These are phyloP conservation scores for Chamaea fasciata DNA, from an alignment of 2,113 vertebrate genomes.

Conservation along the genomic window DNA sequence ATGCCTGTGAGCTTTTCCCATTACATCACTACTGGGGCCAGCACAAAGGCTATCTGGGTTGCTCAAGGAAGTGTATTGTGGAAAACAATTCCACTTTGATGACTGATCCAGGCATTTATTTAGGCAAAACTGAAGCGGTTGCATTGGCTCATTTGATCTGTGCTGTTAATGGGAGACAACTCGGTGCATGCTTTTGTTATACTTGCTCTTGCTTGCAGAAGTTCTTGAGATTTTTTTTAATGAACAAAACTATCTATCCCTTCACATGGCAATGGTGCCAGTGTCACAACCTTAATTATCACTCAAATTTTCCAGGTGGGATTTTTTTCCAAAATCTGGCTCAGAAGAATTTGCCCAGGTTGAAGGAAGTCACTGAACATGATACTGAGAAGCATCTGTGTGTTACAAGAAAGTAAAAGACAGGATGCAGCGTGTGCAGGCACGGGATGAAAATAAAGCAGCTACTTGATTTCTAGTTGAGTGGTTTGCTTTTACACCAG, in stretches of 20 bases:
- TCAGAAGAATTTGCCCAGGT: not conserved
- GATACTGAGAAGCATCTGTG: not conserved
- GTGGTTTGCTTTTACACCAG: not conserved
- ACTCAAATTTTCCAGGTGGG: not conserved
- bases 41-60: conserved; percentile 55
- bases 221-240: not conserved
- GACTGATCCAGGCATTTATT: conserved; percentile 62
- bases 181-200: conserved; percentile 46
- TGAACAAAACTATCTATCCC: not conserved
- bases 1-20: conserved; percentile 69
- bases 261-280: not conserved
- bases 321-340: not conserved
- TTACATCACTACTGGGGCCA: conserved; percentile 70
- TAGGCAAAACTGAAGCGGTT: conserved; percentile 57
- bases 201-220: conserved; percentile 56
- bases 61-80: conserved; percentile 60
- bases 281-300: conserved; percentile 15
- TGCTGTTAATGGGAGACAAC: conserved; percentile 37
- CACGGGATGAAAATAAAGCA: not conserved
- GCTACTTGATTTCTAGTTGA: not conserved
- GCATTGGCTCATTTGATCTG: conserved; percentile 51
- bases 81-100: conserved; percentile 63
- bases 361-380: not conserved
- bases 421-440: not conserved
- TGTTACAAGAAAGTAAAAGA: not conserved